Percentiles rank a stretch among this genome's conserved stretches.
phyloP scores from a whole-genome alignment of 2,888 invertebrate genomes.

The Emmelina monodactyla region DNA sequence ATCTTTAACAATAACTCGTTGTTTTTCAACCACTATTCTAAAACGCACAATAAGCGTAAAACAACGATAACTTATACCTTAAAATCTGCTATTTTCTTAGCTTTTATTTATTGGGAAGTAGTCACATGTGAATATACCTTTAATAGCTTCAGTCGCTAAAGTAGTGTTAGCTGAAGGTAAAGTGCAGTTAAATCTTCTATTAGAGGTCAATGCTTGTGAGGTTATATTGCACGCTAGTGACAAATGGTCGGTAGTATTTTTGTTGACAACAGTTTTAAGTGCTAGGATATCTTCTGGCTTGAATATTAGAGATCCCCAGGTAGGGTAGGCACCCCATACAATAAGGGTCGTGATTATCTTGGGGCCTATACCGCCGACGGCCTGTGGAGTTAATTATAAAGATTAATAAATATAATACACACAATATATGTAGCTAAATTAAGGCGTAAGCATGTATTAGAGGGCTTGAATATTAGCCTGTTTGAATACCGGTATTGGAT shows the following conservation, averaged over 20 bases:
- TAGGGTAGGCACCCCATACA: conserved; percentile 76
- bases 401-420: conserved; percentile 11
- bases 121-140: conserved; percentile 27
- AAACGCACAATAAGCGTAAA: no score
- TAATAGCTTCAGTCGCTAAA: conserved; percentile 17
- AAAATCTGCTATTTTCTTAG: conserved; percentile 14
- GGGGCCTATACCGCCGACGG: conserved; percentile 79
- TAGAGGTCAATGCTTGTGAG: conserved; percentile 12
- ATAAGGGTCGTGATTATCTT: conserved; percentile 77
- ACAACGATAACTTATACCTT: no score
- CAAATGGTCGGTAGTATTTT: conserved; percentile 9
- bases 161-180: conserved; percentile 17
- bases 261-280: not conserved
- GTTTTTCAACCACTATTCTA: no score
- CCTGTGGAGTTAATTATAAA: conserved; percentile 38
- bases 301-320: conserved; percentile 76
- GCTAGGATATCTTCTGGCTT: conserved; percentile 20
- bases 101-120: conserved; percentile 24
- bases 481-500: no score
- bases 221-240: conserved; percentile 23
- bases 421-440: no score
- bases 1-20: no score
- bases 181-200: conserved; percentile 26
- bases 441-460: no score
- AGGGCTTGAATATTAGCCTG: no score